These are phyloP conservation scores for Euproctis similis DNA, from an alignment of 2,888 invertebrate genomes.

Conservation along the genomic window DNA sequence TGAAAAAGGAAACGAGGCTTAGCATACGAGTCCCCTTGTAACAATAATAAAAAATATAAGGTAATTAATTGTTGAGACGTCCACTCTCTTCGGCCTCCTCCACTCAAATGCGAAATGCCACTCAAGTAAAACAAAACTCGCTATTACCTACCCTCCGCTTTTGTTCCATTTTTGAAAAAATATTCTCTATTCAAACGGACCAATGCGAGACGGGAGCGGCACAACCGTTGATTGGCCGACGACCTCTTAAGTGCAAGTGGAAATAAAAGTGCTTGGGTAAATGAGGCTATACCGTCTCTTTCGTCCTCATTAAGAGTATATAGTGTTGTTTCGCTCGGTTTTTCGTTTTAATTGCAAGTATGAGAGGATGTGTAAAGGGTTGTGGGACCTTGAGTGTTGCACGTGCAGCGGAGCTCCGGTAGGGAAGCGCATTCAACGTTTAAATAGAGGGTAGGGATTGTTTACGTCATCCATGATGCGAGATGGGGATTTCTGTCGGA, in stretches of 20 bases:
- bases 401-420: constrained; percentile 53
- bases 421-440: constrained; percentile 63
- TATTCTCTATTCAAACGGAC: constrained; percentile 70
- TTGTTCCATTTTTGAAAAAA: constrained; percentile 65
- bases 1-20: constrained; percentile 48
- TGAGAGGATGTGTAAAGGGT: constrained; percentile 71
- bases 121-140: constrained; percentile 72
- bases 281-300: constrained; percentile 62
- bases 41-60: constrained; percentile 58
- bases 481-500: constrained; percentile 24
- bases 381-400: constrained; percentile 71
- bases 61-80: constrained; percentile 68
- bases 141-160: constrained; percentile 71
- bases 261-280: constrained; percentile 73
- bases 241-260: constrained; percentile 64
- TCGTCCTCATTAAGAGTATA: constrained; percentile 35
- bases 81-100: constrained; percentile 49
- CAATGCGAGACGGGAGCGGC: constrained; percentile 65
- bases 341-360: constrained; percentile 74
- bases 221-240: constrained; percentile 74
- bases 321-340: constrained; percentile 50
- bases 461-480: constrained; percentile 49
- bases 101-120: constrained; percentile 66
- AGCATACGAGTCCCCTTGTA: constrained; percentile 39
- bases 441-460: constrained; percentile 53